phyloP scores from a whole-genome alignment of 2,113 vertebrate genomes.

The Prionailurus viverrinus region DNA sequence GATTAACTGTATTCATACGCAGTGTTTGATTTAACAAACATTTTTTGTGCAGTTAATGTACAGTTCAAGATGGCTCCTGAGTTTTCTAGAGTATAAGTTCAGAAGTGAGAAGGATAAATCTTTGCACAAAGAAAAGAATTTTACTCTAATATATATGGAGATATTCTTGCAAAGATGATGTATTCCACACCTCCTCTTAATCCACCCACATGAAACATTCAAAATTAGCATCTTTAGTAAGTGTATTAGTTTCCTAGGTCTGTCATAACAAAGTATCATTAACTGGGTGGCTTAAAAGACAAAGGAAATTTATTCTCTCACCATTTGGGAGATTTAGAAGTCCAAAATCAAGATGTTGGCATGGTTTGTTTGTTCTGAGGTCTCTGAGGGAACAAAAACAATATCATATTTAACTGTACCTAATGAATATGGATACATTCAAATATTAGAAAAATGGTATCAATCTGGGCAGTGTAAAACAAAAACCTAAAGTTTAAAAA shows the following conservation, averaged over 20 bases:
- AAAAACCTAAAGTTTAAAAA: neutral
- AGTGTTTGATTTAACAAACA: neutral
- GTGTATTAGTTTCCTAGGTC: neutral
- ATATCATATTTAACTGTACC: neutral
- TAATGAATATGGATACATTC: neutral
- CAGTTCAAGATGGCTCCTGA: neutral
- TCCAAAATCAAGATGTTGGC: neutral
- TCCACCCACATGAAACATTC: neutral
- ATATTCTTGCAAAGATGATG: neutral
- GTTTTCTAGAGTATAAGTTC: neutral
- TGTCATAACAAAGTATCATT: neutral
- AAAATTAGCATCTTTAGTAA: neutral
- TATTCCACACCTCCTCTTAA: neutral
- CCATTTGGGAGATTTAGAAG: neutral
- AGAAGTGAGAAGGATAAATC: neutral
- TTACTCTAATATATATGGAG: neutral
- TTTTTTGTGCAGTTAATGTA: neutral
- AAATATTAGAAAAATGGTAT: neutral
- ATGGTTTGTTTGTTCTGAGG: neutral
- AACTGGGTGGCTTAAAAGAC: neutral
- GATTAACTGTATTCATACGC: neutral
- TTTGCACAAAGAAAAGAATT: neutral
- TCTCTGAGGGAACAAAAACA: neutral
- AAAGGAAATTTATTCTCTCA: neutral
- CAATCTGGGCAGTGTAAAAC: neutral